Evolutionary conservation across 2,888 invertebrate species (phyloP), one percentile per base, ranked within the genome.

Genomic region (Ceraclea dissimilis): DNA sequence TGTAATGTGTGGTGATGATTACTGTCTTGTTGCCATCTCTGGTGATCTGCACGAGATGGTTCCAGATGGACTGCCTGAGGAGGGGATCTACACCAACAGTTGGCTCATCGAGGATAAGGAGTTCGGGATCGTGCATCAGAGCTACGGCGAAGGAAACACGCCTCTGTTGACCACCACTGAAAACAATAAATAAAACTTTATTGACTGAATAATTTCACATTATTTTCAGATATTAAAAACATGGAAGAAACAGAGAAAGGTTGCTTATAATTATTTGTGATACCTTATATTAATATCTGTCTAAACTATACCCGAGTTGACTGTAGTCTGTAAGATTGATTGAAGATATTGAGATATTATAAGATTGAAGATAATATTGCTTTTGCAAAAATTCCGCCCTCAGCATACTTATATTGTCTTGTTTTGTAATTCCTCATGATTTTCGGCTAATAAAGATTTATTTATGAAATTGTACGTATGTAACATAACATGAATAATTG

Each of bases 31-130:
- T 87, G 39, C 90, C 89, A 61, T 88, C 87, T 74, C 89, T 88
- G 64, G 93, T 91, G 68, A 95, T 90, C 68, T 90, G 85, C 58
- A 93, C 88, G 69, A 95, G 78, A 70, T 95, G 93, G 66, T 90
- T 91, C 95, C 95, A 95, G 70, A 95, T 95, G 71, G 92, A 91
- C 75, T 91, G 90, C 18, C 93, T 79, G 51, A 95, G 80, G 62
- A 92, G 78, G 0, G 93, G 93, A 78, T 94, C 93, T 55, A 94
- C 93, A 2, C 93, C 93, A 48, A 94, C 93, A 0, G 93, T 94
- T 0, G 93, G 93, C 72, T 94, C 94, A 70, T 94, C 94, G 60
- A 94, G 79, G 71, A 94, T 93, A 60, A 94, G 76, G 47, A 94
- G 79, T 71, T 93, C 91, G 0, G 94, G 94, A 73, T 93, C 92